Conservation (phyloP, 2,113 vertebrate genomes). For the Caranx ignobilis region DNA sequence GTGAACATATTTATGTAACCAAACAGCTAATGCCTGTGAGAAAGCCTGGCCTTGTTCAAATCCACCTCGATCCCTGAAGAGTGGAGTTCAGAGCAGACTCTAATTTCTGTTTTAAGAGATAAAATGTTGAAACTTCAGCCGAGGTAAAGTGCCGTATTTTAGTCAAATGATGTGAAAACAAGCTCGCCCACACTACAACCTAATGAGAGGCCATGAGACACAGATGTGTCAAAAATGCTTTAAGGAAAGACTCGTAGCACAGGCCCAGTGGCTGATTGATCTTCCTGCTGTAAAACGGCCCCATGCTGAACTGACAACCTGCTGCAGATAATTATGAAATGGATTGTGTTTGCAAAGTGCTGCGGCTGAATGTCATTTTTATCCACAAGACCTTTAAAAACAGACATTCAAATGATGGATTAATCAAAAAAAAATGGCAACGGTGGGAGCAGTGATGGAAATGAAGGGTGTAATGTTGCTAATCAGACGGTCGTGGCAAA, state of each 20-base stretch:
- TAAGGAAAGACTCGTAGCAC: neutral
- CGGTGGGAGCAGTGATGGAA: neutral
- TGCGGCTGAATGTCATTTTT: slow-evolving; percentile 1
- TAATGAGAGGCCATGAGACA: neutral
- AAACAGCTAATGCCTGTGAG: neutral
- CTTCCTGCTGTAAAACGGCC: slow-evolving; percentile 4
- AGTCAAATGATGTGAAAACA: neutral
- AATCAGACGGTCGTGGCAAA: slow-evolving; percentile 3
- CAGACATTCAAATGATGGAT: slow-evolving; percentile 28
- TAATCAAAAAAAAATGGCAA: neutral
- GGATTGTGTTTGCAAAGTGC: slow-evolving; percentile 13
- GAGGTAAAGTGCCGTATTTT: slow-evolving; percentile 26
- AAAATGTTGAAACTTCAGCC: neutral
- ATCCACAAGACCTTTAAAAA: slow-evolving; percentile 35
- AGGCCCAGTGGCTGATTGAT: neutral
- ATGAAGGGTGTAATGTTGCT: neutral
- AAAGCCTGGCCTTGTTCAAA: slow-evolving; percentile 29
- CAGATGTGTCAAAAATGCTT: neutral
- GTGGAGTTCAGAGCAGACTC: slow-evolving; percentile 5
- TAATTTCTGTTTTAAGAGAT: slow-evolving; percentile 14
- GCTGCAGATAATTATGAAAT: slow-evolving; percentile 21
- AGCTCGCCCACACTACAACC: neutral
- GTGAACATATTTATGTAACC: slow-evolving; percentile 11
- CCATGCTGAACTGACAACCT: slow-evolving; percentile 21
- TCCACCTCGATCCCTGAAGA: slow-evolving; percentile 37